These are phyloP conservation scores for Antrozous pallidus DNA, from an alignment of 2,797 vertebrate species.

Conservation along the genomic window DNA sequence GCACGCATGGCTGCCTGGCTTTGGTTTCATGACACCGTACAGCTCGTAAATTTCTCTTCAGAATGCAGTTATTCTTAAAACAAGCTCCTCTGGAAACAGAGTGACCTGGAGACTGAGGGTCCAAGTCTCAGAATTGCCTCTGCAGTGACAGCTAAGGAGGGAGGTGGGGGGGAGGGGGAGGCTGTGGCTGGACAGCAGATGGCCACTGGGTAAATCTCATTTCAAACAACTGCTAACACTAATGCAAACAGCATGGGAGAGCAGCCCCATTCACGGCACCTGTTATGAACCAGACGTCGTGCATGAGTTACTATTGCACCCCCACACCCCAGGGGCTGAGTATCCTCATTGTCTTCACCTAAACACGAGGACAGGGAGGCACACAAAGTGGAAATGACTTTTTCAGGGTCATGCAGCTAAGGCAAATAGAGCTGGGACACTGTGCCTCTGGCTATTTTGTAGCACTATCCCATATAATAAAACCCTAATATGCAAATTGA, in stretches of 20 bases:
- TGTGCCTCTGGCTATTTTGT: background rate
- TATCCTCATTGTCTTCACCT: background rate
- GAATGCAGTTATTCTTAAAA: background rate
- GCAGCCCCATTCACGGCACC: background rate
- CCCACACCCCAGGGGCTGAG: rapidly evolving
- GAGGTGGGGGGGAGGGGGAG: no score
- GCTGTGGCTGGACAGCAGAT: rapidly evolving
- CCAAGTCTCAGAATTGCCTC: background rate
- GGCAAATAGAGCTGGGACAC: background rate
- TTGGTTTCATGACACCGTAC: background rate
- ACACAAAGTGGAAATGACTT: background rate
- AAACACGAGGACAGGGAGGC: background rate
- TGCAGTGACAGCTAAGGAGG: background rate
- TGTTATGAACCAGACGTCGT: background rate
- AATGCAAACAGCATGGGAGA: background rate
- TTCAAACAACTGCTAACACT: background rate
- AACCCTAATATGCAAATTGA: no score
- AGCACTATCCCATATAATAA: background rate
- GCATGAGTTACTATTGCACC: background rate
- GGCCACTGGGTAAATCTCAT: background rate
- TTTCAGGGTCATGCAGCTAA: background rate
- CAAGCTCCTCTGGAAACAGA: background rate
- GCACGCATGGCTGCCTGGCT: background rate
- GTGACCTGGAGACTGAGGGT: background rate
- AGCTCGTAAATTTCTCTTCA: background rate